Base-by-base conservation (phyloP, 2,888 invertebrate species). In the Arge pagana region DNA sequence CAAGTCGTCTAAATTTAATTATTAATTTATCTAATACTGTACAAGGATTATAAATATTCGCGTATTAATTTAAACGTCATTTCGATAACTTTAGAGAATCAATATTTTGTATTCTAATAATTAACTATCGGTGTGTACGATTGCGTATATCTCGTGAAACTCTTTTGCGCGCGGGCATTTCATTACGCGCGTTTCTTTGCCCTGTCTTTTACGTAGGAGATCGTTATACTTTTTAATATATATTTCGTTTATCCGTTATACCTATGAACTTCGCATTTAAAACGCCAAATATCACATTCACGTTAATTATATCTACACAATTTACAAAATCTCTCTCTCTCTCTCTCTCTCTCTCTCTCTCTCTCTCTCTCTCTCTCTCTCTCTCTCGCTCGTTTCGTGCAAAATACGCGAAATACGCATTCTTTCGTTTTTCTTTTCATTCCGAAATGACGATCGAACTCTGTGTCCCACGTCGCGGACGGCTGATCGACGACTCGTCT, bases 211-310 rank as follows among this genome's bases (percentile, higher is more conserved):
- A 42, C 52, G 50, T 48, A 52, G 41, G 51, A 40, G 48, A 40
- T 45, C 52, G 50, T 50, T 54, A 55, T 55, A 53, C 52, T 52
- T 50, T 48, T 53, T 53, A 53, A 54, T 51, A 45, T 52, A 51
- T 43, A 57, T 56, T 55, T 39, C 40, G n/a, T 57, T 51, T 35
- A 53, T 58, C 45, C 51, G 41, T 50, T 60, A 56, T 63, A 62
- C 57, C 62, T 64, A 65, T 61, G 65, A 64, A 66, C 61, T 63
- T 66, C 66, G 69, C 68, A 71, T 68, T 69, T 67, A 62, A 68
- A 68, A 72, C 68, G 67, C 67, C 70, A 67, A 62, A 67, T 73
- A 73, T 73, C 73, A 72, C 73, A 72, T 72, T 71, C 68, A 72
- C 65, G 69, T 68, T 68, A 67, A 70, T 66, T 65, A 45, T 56